A percentile compares a stretch with the other conserved stretches of the same genome.
phyloP scores from a whole-genome alignment of 2,888 invertebrate species.

The Molanna angustata region DNA sequence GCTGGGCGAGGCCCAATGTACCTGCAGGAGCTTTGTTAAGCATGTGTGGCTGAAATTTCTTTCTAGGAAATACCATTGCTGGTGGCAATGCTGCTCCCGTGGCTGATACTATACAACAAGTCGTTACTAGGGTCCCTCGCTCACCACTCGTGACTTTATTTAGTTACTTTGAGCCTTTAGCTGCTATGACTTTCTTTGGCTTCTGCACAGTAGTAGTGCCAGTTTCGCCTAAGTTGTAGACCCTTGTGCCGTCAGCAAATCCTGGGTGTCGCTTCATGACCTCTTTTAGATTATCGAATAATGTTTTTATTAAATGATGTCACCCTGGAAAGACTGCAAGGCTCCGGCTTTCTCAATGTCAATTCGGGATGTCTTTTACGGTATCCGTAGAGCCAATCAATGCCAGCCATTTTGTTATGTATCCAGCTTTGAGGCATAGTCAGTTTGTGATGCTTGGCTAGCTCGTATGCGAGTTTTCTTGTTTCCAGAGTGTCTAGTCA shows the following conservation, averaged over 20 bases:
- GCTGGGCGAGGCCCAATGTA: constrained; percentile 38
- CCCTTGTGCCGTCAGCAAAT: constrained; percentile 32
- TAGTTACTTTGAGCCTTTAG: constrained; percentile 34
- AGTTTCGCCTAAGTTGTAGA: constrained; percentile 32
- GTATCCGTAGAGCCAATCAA: constrained; percentile 21
- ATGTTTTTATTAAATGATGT: constrained; percentile 32
- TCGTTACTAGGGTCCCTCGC: constrained; percentile 39
- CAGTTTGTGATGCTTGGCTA: constrained; percentile 27
- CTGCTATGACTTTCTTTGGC: constrained; percentile 33
- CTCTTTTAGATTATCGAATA: constrained; percentile 35
- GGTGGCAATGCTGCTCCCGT: constrained; percentile 37
- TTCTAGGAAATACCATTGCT: constrained; percentile 39
- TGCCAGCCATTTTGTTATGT: constrained; percentile 22
- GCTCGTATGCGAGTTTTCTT: constrained; percentile 4
- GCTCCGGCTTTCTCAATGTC: constrained; percentile 33
- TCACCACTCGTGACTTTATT: constrained; percentile 39
- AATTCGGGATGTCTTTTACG: constrained; percentile 30
- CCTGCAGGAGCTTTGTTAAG: constrained; percentile 38
- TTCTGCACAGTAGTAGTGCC: constrained; percentile 33
- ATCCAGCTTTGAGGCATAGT: constrained; percentile 30
- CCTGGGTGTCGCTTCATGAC: constrained; percentile 30
- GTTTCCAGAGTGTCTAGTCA: constrained; percentile 21
- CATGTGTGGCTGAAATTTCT: constrained; percentile 37
- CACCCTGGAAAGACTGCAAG: constrained; percentile 32
- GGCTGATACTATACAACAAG: constrained; percentile 37